These are phyloP conservation scores for Hylomyscus alleni DNA, from an alignment of 2,797 vertebrate genomes.

Conservation along the genomic window DNA sequence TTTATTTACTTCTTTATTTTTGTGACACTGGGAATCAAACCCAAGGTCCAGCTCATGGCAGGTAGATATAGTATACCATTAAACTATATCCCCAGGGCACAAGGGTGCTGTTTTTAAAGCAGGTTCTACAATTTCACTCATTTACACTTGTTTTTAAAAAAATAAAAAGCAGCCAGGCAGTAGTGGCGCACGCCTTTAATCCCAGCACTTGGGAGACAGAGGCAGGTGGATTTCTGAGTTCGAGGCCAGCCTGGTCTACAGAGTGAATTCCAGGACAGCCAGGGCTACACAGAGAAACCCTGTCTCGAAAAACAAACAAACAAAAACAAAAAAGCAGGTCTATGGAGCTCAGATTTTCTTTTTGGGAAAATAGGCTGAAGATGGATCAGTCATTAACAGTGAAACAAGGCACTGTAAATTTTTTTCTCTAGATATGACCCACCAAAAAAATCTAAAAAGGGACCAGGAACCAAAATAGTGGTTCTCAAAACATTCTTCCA, in stretches of 20 bases:
- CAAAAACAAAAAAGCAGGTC: not conserved
- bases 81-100: not conserved
- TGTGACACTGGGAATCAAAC: not conserved
- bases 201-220: too few relatives aligned
- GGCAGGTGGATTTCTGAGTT: too few relatives aligned
- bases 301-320: too few relatives aligned
- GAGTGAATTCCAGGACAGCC: too few relatives aligned
- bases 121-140: conserved; percentile 56
- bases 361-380: conserved; percentile 43
- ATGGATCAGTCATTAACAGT: conserved; percentile 35
- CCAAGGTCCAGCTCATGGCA: not conserved
- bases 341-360: conserved; percentile 39
- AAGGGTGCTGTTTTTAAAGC: conserved; percentile 2
- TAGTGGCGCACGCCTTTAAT: too few relatives aligned
- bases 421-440: conserved; percentile 45
- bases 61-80: not conserved
- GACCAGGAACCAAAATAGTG: not conserved
- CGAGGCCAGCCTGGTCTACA: too few relatives aligned
- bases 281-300: too few relatives aligned
- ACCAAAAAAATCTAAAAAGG: not conserved
- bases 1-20: not conserved
- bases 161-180: too few relatives aligned
- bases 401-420: conserved; percentile 17
- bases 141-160: not conserved
- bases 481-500: conserved; percentile 9